Percentiles rank a stretch among this genome's conserved stretches.
phyloP scores from a whole-genome alignment of 2,797 vertebrate genomes.

The Characodon lateralis region DNA sequence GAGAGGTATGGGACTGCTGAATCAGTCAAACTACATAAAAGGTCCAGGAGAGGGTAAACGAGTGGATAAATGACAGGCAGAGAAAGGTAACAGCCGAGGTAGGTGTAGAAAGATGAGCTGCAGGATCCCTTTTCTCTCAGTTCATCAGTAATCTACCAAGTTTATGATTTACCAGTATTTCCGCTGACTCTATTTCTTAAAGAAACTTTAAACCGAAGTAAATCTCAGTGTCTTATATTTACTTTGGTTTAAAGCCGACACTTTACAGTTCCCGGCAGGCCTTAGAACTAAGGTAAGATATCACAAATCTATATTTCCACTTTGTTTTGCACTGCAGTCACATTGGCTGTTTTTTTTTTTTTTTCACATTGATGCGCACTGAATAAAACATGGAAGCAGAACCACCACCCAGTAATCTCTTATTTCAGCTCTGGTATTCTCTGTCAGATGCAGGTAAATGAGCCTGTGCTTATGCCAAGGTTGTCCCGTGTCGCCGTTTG shows the following conservation, averaged over 20 bases:
- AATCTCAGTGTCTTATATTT: constrained; percentile 21
- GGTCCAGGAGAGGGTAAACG: constrained; percentile 63
- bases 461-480: constrained; percentile 60
- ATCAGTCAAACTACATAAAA: constrained; percentile 75
- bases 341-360: not conserved
- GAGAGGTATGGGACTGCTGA: constrained; percentile 77
- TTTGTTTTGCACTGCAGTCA: constrained; percentile 39
- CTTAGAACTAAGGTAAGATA: constrained; percentile 60
- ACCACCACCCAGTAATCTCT: not conserved
- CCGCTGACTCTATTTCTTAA: constrained; percentile 10
- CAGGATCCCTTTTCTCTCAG: constrained; percentile 34
- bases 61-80: constrained; percentile 55
- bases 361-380: not conserved
- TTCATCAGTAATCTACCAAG: constrained; percentile 31
- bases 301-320: constrained; percentile 37
- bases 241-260: constrained; percentile 28
- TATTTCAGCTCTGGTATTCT: constrained; percentile 1
- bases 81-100: constrained; percentile 43
- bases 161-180: constrained; percentile 18
- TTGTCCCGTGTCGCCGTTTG: constrained; percentile 81
- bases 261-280: constrained; percentile 36
- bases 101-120: constrained; percentile 46
- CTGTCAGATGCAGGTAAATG: constrained; percentile 62
- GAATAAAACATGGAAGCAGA: not conserved
- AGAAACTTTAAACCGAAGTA: constrained; percentile 27